These are phyloP conservation scores for Gallinago jamesoni DNA, from an alignment of 2,113 vertebrate species.

Conservation along the genomic window DNA sequence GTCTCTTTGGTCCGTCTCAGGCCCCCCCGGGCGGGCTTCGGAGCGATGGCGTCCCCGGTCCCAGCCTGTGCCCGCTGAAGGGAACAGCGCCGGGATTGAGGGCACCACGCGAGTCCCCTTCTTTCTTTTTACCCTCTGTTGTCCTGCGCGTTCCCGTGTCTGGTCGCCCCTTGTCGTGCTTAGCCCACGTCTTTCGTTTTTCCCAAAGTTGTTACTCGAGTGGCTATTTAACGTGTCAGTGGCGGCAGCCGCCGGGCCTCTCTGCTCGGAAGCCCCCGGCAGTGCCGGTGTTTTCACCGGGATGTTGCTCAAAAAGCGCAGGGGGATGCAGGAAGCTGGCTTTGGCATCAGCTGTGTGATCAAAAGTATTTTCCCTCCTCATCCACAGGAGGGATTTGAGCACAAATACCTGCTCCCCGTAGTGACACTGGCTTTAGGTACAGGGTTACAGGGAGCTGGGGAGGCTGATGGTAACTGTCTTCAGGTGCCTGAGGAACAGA, in stretches of 20 bases:
- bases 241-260: neutral
- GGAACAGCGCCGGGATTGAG: no score
- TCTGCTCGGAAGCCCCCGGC: rapidly evolving
- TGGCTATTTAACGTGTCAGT: rapidly evolving
- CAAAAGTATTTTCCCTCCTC: rapidly evolving
- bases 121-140: rapidly evolving
- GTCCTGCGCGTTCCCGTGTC: rapidly evolving
- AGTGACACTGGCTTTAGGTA: rapidly evolving
- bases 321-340: rapidly evolving
- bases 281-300: rapidly evolving
- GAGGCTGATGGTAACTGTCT: neutral
- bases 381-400: neutral
- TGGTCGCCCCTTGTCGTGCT: rapidly evolving
- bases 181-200: rapidly evolving
- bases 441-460: neutral
- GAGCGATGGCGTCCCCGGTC: neutral
- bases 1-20: neutral
- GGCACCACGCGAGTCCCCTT: rapidly evolving
- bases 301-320: rapidly evolving
- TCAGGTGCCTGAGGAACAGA: neutral
- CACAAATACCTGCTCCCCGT: rapidly evolving
- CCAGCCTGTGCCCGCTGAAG: neutral
- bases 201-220: rapidly evolving
- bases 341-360: rapidly evolving
- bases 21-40: no score